A percentile compares a stretch with the other conserved stretches of the same genome.
phyloP scores from a whole-genome alignment of 2,113 vertebrate species.

The Microcebus lehilahytsara region DNA sequence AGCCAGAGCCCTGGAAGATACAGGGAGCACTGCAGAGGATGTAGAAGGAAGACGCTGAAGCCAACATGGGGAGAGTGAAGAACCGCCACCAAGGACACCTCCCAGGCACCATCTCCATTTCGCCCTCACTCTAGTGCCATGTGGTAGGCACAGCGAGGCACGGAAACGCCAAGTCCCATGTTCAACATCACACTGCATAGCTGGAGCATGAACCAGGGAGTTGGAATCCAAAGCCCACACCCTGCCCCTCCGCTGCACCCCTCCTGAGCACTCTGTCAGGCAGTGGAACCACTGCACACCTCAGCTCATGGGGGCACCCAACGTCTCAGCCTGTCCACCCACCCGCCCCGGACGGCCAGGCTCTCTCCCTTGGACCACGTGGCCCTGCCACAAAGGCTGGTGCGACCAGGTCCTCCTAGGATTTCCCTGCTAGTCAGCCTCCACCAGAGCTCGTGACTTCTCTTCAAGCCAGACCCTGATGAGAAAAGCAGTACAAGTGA shows the following conservation, averaged over 20 bases:
- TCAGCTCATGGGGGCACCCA: not conserved
- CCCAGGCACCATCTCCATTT: not conserved
- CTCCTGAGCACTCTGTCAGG: not conserved
- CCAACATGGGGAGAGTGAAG: not conserved
- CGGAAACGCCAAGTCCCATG: not conserved
- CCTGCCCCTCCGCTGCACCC: not conserved
- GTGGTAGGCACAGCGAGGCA: not conserved
- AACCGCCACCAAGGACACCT: not conserved
- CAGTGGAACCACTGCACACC: not conserved
- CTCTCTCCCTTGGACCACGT: not conserved
- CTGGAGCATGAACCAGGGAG: not conserved
- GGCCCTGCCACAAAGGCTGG: not conserved
- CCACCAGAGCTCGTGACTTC: not conserved
- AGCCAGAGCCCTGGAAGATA: not conserved
- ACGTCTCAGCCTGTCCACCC: not conserved
- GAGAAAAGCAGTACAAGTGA: not conserved
- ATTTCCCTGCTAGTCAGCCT: not conserved
- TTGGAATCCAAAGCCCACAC: not conserved
- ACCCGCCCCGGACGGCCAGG: not conserved
- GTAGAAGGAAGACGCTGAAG: not conserved
- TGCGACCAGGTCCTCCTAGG: not conserved
- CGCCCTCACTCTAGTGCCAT: fast-evolving
- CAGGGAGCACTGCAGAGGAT: too few relatives aligned
- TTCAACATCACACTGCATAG: not conserved
- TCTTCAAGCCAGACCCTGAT: not conserved